Evolutionary conservation across 2,113 vertebrate species (phyloP), one percentile per base, ranked within the genome.

Genomic region (Esox niger): DNA sequence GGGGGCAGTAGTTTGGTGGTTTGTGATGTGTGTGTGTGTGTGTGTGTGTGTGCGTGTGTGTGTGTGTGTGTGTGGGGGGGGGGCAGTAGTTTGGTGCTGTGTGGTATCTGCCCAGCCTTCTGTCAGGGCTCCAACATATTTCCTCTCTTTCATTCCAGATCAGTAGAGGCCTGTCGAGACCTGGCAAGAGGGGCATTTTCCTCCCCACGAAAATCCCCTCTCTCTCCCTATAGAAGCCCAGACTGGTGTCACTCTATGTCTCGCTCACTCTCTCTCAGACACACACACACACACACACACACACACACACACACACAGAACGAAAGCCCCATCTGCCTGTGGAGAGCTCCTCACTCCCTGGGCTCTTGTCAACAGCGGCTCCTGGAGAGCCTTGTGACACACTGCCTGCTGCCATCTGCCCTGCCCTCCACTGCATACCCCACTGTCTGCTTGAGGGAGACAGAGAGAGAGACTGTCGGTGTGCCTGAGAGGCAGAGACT

Each of bases 271-370:
- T 31, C 26, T n/a, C 46, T 13, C 46, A 55, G n/a, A 11, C 21
- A 49, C 26, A 65, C 64, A 62, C 47, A 55, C 33, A 63, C 59
- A 62, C 33, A 63, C 17, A 3, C 58, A 35, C 69, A 25, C 61
- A 66, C 66, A 47, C 66, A 57, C 6, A 58, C 54, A 68, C 54
- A 57, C 21, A 68, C 54, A 68, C n/a, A 15, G 2, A 31, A 43
- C 20, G 11, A 64, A 82, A 79, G 68, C 59, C 73, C 78, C 82
- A 82, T 82, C 81, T 84, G 84, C 68, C 66, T 62, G 59, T 56
- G 68, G 60, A 72, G 72, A 63, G 65, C 56, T 73, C 58, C 68
- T 35, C 35, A 62, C 68, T 79, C 74, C 76, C 70, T 57, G 63
- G 47, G 71, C 66, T 64, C 70, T 61, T 75, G 76, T 82, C 79